Percentiles rank a stretch among this genome's conserved stretches.
These are phyloP conservation scores for Rhabdomys pumilio DNA, from an alignment of 2,797 vertebrate genomes.

Conservation along the genomic window DNA sequence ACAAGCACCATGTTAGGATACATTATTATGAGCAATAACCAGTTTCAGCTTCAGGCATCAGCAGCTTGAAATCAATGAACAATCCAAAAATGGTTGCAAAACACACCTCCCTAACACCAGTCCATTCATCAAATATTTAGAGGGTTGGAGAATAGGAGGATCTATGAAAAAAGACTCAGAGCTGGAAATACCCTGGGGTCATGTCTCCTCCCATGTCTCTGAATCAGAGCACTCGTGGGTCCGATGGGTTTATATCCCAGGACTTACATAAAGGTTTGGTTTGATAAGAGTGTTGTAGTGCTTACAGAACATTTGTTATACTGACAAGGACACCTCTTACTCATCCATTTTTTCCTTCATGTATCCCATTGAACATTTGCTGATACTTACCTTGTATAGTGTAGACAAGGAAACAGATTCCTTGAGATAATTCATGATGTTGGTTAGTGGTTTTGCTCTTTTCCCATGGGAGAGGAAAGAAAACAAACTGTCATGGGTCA, in stretches of 20 bases:
- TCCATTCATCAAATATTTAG: background rate
- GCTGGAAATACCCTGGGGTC: background rate
- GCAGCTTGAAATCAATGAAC: background rate
- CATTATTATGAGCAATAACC: background rate
- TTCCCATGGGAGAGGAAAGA: background rate
- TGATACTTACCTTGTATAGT: background rate
- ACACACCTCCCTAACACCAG: background rate
- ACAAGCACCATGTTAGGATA: background rate
- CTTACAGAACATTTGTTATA: background rate
- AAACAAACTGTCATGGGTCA: background rate
- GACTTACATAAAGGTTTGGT: background rate
- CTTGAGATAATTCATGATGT: conserved; percentile 23
- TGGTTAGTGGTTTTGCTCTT: background rate
- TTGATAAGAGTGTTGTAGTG: background rate
- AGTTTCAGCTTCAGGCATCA: background rate
- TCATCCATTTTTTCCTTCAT: conserved; percentile 34
- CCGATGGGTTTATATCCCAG: background rate
- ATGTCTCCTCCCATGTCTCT: background rate
- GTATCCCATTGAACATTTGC: conserved; percentile 7
- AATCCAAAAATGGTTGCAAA: conserved; percentile 38
- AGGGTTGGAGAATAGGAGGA: background rate
- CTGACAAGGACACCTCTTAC: background rate
- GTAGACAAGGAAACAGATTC: background rate
- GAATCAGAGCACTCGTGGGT: background rate
- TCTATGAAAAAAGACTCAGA: background rate